Evolutionary conservation across 2,888 invertebrate species (phyloP).

Genomic region (Xylophagus ater): DNA sequence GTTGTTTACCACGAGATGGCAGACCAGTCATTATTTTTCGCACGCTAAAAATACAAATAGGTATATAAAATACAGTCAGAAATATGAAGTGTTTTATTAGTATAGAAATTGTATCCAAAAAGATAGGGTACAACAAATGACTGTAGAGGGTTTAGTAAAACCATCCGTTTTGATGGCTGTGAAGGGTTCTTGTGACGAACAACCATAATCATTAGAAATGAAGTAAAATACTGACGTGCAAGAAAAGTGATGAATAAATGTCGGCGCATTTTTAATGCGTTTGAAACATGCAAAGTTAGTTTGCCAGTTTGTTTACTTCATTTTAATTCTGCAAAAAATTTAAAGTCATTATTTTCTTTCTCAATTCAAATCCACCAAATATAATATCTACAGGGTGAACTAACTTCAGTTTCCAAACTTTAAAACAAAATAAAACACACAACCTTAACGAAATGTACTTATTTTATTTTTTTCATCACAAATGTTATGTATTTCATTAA

Average conservation of each 20-base stretch:
- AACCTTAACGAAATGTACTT: no score
- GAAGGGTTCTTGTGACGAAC: neutral
- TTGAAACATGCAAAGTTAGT: slow-evolving; percentile 11
- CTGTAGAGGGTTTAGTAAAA: neutral
- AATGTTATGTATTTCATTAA: no score
- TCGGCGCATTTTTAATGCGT: slow-evolving; percentile 14
- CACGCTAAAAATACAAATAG: slow-evolving; percentile 13
- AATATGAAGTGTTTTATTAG: neutral
- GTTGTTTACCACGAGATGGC: slow-evolving; percentile 15
- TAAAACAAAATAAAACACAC: no score
- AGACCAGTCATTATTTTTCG: slow-evolving; percentile 15
- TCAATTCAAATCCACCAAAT: no score
- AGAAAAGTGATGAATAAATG: slow-evolving; percentile 15
- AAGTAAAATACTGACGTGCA: slow-evolving; percentile 11
- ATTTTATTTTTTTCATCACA: no score
- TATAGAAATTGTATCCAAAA: neutral
- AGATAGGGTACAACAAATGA: neutral
- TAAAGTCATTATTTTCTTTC: no score
- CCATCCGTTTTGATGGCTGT: neutral
- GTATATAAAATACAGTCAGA: no score
- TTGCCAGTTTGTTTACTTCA: no score
- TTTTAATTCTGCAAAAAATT: no score
- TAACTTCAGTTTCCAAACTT: no score
- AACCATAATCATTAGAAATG: slow-evolving; percentile 3
- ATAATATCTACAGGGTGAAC: no score